Conservation (phyloP, 2,888 invertebrate genomes). For the Disparrhopalites patrizii region DNA sequence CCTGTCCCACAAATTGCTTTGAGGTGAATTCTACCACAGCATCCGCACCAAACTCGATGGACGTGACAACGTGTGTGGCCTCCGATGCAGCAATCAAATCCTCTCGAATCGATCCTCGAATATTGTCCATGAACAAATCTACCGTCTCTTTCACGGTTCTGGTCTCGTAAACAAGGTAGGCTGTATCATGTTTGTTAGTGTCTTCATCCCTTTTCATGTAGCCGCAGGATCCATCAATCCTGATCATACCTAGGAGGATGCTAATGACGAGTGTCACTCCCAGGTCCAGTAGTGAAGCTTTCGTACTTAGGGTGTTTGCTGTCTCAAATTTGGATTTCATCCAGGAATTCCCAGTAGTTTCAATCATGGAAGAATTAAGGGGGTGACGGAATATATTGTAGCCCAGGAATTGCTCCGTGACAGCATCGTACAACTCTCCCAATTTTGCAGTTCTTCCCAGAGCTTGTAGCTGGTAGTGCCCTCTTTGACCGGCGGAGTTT, state of each 20-base stretch:
- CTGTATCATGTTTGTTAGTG: not conserved
- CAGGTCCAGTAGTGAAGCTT: not conserved
- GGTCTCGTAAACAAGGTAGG: not conserved
- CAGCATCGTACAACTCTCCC: not conserved
- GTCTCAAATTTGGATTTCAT: not conserved
- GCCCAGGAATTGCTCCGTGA: not conserved
- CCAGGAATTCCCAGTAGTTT: not conserved
- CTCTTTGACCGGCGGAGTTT: not conserved
- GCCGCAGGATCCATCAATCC: not conserved
- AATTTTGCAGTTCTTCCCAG: not conserved
- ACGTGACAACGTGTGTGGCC: not conserved
- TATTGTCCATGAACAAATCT: not conserved
- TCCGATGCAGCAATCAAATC: not conserved
- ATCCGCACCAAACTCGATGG: not conserved
- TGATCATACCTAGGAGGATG: not conserved
- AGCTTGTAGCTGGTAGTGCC: not conserved
- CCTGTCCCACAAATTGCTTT: not conserved
- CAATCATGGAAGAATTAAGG: not conserved
- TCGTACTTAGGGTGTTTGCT: not conserved
- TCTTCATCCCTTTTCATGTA: not conserved
- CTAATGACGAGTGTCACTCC: not conserved
- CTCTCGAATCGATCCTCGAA: not conserved
- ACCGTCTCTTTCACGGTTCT: not conserved
- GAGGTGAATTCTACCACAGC: not conserved
- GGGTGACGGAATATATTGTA: not conserved